Evolutionary conservation across 2,888 invertebrate species (phyloP), one percentile per base, ranked within the genome.

Genomic region (Drosophila falleni): DNA sequence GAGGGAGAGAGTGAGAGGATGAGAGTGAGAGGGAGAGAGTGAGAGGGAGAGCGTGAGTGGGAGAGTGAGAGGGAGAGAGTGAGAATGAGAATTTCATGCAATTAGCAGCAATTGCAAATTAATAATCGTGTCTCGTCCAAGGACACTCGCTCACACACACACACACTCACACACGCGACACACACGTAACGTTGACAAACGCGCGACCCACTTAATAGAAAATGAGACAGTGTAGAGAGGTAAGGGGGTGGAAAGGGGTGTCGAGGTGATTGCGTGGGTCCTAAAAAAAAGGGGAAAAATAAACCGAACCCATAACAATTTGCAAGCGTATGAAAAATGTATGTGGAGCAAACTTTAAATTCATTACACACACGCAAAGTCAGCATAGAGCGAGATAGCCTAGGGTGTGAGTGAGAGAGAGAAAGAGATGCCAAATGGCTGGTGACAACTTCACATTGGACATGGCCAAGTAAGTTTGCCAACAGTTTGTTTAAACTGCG

Each of bases 41-140:
- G 44, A 31, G 64, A 15, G 11, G 0, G 54, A 15, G 6, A 31
- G 51, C n/a, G n/a, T n/a, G n/a, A n/a, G n/a, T n/a, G n/a, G n/a
- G n/a, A n/a, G n/a, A n/a, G 13, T 11, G 2, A 4, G 53, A 11
- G 13, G 6, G 11, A 13, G 47, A 11, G 63, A 13, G 16, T 9
- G 49, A 47, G 35, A 58, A 49, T 49, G 44, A 44, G 58, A 71
- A 53, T 54, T 66, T 61, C 61, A 62, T 87, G 89, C 89, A 89
- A 84, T 84, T 84, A 84, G 90, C 74, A 88, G 80, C 71, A 89
- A 89, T 89, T 89, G 84, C 84, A 84, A 89, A 84, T 84, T 84
- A 88, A 84, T 88, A 84, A 84, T 86, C 90, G 71, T 69, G 70
- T 89, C 77, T 71, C 89, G 73, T 79, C 60, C 79, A 88, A 89